Conservation (phyloP, 2,797 vertebrate genomes). For the Anguilla obscura region DNA sequence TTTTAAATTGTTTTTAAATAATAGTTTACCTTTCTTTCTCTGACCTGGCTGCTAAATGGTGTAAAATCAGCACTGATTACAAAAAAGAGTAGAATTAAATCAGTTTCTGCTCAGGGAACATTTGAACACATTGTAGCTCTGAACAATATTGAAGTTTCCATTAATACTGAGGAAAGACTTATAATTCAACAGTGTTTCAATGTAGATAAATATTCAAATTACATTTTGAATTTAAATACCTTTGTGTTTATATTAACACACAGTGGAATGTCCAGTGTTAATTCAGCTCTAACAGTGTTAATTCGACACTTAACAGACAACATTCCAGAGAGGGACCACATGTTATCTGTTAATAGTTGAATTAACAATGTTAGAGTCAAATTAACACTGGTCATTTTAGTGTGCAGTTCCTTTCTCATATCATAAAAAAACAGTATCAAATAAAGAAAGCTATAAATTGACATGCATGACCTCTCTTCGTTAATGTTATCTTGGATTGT, state of each 20-base stretch:
- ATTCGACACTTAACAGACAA: too few species aligned
- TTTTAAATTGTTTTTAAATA: not conserved
- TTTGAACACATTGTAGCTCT: not conserved
- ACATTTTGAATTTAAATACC: not conserved
- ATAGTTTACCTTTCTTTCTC: not conserved
- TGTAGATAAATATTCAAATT: not conserved
- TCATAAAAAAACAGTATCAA: not conserved
- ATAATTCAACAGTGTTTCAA: not conserved
- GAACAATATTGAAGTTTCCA: not conserved
- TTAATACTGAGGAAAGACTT: not conserved
- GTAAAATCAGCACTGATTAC: not conserved
- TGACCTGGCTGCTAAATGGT: not conserved
- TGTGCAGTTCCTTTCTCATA: not conserved
- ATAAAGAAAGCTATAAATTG: not conserved
- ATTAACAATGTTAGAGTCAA: too few species aligned
- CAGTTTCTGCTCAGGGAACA: not conserved
- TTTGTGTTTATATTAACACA: not conserved
- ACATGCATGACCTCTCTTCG: not conserved
- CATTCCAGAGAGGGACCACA: too few species aligned
- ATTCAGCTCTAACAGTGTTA: too few species aligned
- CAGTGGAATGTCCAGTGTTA: not conserved
- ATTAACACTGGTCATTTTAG: too few species aligned
- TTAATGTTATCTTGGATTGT: not conserved
- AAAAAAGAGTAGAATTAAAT: not conserved
- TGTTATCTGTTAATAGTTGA: too few species aligned